These are phyloP conservation scores for Umimayanthus kanabou DNA, from an alignment of 92 coral and sea anemone species.

Conservation along the genomic window DNA sequence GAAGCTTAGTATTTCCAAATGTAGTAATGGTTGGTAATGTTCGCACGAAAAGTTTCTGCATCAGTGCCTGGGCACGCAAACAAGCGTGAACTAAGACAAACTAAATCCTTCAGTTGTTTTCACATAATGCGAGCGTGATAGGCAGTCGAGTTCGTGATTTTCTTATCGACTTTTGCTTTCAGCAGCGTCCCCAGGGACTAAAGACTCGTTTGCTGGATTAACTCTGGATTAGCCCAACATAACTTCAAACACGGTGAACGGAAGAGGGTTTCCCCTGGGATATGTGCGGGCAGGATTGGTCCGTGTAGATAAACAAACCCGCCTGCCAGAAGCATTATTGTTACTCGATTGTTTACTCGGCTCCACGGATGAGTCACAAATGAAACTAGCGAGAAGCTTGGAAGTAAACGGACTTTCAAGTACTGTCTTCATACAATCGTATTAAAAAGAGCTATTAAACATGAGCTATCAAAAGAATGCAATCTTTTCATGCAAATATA, in stretches of 20 bases:
- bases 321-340: not conserved
- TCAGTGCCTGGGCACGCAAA: slow-evolving; percentile 43
- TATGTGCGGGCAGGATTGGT: not conserved
- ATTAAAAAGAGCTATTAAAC: too few species aligned
- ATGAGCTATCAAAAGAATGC: too few species aligned
- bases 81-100: slow-evolving; percentile 24
- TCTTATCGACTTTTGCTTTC: not conserved
- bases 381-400: not conserved
- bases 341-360: not conserved
- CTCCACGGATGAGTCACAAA: not conserved
- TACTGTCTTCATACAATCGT: not conserved
- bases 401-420: not conserved
- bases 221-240: not conserved
- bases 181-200: not conserved
- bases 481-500: too few species aligned
- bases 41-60: slow-evolving; percentile 25
- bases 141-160: not conserved
- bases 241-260: not conserved
- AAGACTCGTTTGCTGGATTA: not conserved
- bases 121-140: not conserved
- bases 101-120: slow-evolving; percentile 22
- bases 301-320: not conserved
- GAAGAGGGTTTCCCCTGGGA: slow-evolving; percentile 32
- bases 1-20: slow-evolving; percentile 1
- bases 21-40: not conserved